Conservation (phyloP, 2,888 invertebrate genomes). For the Caenorhabditis zanzibari region DNA sequence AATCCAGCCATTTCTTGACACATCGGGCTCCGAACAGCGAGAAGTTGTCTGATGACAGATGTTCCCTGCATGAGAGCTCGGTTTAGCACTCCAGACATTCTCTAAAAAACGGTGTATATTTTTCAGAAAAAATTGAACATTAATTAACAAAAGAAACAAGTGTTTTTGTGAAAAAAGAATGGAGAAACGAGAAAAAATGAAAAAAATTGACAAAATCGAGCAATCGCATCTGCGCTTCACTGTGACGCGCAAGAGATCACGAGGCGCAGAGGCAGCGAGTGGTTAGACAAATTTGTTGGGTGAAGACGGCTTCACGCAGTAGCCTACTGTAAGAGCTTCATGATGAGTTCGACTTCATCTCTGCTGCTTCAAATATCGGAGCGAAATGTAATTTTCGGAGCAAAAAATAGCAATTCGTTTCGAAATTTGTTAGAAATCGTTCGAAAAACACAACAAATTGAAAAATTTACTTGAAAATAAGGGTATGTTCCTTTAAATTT, state of each 20-base stretch:
- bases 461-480: no score
- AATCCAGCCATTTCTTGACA: conserved; percentile 59
- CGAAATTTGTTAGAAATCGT: no score
- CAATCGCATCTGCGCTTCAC: not conserved
- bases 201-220: not conserved
- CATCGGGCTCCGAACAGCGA: conserved; percentile 42
- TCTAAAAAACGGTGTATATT: conserved; percentile 32
- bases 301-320: conserved; percentile 43
- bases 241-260: not conserved
- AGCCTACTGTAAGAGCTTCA: conserved; percentile 31
- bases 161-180: no score
- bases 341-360: not conserved
- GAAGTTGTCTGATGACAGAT: conserved; percentile 47
- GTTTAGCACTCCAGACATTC: conserved; percentile 57
- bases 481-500: no score
- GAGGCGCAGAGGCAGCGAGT: conserved; percentile 20
- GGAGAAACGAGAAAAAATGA: not conserved
- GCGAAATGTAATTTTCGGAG: no score
- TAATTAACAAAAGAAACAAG: no score
- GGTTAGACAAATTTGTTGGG: conserved; percentile 15
- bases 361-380: no score
- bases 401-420: no score
- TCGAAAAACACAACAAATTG: no score
- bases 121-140: no score
- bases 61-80: conserved; percentile 50